Evolutionary conservation across 2,797 vertebrate genomes (phyloP).

Genomic region (Pteropus rufus): DNA sequence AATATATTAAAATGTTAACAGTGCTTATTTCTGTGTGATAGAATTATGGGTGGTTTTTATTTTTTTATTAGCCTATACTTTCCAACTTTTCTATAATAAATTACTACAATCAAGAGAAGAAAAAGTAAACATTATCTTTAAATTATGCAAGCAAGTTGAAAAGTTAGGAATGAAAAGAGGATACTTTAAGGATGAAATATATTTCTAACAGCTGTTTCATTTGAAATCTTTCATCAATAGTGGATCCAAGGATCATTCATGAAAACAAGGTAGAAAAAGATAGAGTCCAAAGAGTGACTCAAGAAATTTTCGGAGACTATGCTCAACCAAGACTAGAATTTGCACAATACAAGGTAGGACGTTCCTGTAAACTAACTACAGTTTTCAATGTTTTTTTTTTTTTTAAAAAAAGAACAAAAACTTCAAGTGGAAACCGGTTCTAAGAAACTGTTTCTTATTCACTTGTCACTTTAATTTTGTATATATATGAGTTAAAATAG

Average conservation of each 20-base stretch:
- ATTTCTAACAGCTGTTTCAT: constrained; percentile 34
- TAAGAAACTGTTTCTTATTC: background rate
- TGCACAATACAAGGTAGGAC: constrained; percentile 85
- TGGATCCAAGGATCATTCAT: constrained; percentile 85
- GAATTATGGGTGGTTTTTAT: background rate
- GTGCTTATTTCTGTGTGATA: background rate
- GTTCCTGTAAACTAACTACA: background rate
- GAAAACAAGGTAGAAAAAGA: constrained; percentile 86
- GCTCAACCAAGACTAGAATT: constrained; percentile 89
- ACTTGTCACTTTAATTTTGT: background rate
- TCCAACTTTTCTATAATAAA: background rate
- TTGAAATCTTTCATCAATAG: constrained; percentile 35
- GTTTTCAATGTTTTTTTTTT: background rate
- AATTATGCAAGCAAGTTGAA: background rate
- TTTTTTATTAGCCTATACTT: background rate
- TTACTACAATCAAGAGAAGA: background rate
- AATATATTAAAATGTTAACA: constrained; percentile 21
- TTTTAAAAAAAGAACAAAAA: background rate
- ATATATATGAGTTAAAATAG: background rate
- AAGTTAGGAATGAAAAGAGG: background rate
- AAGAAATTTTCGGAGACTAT: constrained; percentile 88
- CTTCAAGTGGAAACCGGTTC: background rate
- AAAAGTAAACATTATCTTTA: background rate
- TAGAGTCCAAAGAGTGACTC: constrained; percentile 84
- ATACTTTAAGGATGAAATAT: background rate